Conservation (phyloP, 2,888 invertebrate species). For the Leucophora obtusa region DNA sequence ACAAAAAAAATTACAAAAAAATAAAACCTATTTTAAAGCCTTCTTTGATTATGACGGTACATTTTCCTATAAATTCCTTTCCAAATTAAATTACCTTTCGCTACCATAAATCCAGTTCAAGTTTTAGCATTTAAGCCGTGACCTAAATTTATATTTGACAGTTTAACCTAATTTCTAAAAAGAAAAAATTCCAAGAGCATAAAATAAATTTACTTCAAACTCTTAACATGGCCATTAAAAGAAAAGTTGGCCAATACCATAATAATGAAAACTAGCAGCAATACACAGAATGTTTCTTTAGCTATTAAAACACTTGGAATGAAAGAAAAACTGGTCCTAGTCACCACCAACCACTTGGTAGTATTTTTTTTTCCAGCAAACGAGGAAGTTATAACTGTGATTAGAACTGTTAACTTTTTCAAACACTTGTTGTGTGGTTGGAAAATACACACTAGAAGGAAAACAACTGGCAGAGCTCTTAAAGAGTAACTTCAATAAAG, state of each 20-base stretch:
- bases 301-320: constrained; percentile 5
- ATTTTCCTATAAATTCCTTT: too few species aligned
- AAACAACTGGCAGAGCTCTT: too few species aligned
- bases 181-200: constrained; percentile 17
- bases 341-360: neutral
- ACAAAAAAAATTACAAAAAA: too few species aligned
- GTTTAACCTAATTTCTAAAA: constrained; percentile 29
- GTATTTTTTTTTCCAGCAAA: constrained; percentile 8
- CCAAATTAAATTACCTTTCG: too few species aligned
- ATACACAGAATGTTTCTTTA: constrained; percentile 17
- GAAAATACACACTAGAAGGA: neutral
- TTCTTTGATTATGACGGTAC: too few species aligned
- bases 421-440: constrained; percentile 31
- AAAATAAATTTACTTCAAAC: constrained; percentile 29
- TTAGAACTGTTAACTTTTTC: constrained; percentile 44
- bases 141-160: constrained; percentile 18
- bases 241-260: constrained; percentile 59
- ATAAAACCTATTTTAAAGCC: too few species aligned
- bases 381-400: constrained; percentile 47
- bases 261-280: constrained; percentile 22
- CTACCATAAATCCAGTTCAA: too few species aligned
- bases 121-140: neutral
- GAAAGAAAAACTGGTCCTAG: constrained; percentile 48
- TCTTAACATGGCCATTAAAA: constrained; percentile 46
- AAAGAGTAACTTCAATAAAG: too few species aligned